phyloP scores from a whole-genome alignment of 2,113 vertebrate species.

The Callithrix jacchus region DNA sequence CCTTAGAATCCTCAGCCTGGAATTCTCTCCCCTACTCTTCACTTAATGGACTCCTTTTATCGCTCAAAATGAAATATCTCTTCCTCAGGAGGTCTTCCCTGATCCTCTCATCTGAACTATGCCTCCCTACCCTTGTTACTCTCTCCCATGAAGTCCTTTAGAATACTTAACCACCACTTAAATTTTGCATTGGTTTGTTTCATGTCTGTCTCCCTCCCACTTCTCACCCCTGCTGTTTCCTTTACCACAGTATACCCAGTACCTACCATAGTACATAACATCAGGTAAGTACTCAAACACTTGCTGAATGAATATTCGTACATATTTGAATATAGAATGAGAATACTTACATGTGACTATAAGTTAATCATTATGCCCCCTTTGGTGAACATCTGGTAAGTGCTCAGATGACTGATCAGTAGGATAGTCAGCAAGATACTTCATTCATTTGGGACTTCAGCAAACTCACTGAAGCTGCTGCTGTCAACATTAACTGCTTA shows the following conservation, averaged over 20 bases:
- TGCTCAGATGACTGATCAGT: neutral
- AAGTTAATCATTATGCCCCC: neutral
- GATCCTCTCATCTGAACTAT: neutral
- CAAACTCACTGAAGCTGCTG: neutral
- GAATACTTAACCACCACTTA: neutral
- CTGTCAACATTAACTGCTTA: neutral
- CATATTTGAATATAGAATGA: neutral
- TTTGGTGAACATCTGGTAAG: neutral
- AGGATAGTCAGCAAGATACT: neutral
- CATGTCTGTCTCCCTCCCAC: neutral
- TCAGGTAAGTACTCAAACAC: neutral
- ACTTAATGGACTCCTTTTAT: neutral
- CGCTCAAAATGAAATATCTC: neutral
- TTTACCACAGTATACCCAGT: neutral
- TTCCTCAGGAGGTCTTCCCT: neutral
- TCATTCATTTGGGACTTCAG: neutral
- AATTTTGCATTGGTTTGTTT: neutral
- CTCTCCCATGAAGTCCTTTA: neutral
- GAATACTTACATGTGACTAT: too few relatives aligned
- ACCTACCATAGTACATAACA: neutral
- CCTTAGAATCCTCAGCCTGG: neutral
- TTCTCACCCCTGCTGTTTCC: neutral
- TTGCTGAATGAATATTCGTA: neutral
- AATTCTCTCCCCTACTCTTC: neutral
- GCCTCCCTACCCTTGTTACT: neutral